Evolutionary conservation across 2,888 invertebrate genomes (phyloP), one percentile per base, ranked within the genome.

Genomic region (Euzophera pinguis): DNA sequence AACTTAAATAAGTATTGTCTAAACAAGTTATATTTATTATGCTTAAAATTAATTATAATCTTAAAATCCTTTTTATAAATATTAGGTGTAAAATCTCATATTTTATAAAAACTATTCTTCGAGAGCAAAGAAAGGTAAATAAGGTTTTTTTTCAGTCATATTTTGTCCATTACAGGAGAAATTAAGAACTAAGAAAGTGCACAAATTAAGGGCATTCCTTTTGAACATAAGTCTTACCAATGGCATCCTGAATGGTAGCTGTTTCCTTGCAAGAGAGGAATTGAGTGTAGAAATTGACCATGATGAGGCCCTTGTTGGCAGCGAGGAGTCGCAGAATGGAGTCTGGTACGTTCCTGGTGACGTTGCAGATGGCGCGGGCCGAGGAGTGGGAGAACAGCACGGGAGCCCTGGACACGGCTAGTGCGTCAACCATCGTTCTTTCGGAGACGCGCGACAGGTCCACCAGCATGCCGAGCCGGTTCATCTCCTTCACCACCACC

Each of bases 361-460:
- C 94, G 73, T 95, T 94, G 88, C 96, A 96, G 3, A 96, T 85
- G 17, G 94, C 93, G 69, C 94, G 94, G 42, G 96, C 95, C 1
- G 95, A 95, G 8, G 96, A 96, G 77, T 97, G 97, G 42, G 96
- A 96, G 90, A 96, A 97, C 61, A 97, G 94, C 61, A 96, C 95
- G 12, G 97, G 97, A 10, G 97, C 96, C 69, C 93, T 93, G 32
- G 95, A 94, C 56, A 93, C 93, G 22, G 93, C 92, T 39, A 97
- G 84, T 14, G 95, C 95, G 75, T 95, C 95, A 47, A 93, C 91
- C 96, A 96, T 96, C 22, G 96, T 96, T 52, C 93, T 92, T 92
- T 88, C 89, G 5, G 96, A 95, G 50, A 96, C 96, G 83, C 97
- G 95, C 6, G 95, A 95, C 63, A 96, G 82, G 78, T 97, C 97